Evolutionary conservation across 2,113 vertebrate genomes (phyloP).

Genomic region (Chrysochloris asiatica): DNA sequence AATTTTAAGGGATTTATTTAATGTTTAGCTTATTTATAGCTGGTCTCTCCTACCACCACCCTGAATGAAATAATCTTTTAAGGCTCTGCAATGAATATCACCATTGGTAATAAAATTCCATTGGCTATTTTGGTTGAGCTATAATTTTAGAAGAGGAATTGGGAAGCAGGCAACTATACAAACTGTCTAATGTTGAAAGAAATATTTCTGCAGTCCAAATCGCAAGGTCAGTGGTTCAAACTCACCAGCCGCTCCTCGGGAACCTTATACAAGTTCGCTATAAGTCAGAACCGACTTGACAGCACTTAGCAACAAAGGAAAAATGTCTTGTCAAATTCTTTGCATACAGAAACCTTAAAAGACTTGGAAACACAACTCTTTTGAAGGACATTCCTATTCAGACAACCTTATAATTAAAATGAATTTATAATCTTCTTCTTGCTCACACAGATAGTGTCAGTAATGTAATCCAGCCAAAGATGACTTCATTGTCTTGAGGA

Average conservation of each 20-base stretch:
- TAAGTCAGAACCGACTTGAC: too few species aligned
- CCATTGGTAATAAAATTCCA: background rate
- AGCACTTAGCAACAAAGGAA: too few species aligned
- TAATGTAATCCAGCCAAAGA: constrained; percentile 52
- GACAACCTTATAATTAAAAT: constrained; percentile 24
- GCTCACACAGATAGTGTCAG: constrained; percentile 8
- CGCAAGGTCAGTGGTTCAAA: too few species aligned
- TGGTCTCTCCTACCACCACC: background rate
- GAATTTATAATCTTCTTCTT: constrained; percentile 36
- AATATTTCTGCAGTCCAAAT: background rate
- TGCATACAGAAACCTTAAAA: background rate
- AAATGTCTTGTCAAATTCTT: background rate
- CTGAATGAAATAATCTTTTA: background rate
- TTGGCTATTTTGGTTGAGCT: background rate
- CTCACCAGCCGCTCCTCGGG: too few species aligned
- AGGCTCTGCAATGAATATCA: background rate
- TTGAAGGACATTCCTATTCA: constrained; percentile 1
- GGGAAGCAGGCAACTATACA: background rate
- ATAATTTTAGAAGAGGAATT: background rate
- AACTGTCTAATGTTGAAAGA: background rate
- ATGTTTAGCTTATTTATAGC: background rate
- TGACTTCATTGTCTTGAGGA: constrained; percentile 62
- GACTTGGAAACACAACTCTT: background rate
- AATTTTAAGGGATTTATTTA: constrained; percentile 27
- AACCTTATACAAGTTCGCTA: too few species aligned